Evolutionary conservation across 2,888 invertebrate species (phyloP).

Genomic region (Epistrophe eligans): DNA sequence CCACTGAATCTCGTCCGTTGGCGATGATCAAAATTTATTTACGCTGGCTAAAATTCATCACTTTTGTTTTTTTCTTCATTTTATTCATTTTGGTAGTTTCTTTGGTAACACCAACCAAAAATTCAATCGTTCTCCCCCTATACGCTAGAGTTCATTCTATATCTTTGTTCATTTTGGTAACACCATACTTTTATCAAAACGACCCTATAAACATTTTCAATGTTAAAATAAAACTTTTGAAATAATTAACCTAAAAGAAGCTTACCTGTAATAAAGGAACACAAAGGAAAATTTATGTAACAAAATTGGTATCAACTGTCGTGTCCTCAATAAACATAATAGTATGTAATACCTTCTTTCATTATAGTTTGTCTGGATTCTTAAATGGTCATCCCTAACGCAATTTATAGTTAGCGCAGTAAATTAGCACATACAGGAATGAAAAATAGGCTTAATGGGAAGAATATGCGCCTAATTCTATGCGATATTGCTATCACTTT

Average conservation of each 20-base stretch:
- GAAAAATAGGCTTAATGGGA: neutral
- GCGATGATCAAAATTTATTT: too few species aligned
- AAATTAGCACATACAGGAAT: conserved; percentile 14
- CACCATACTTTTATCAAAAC: too few species aligned
- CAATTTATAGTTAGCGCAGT: conserved; percentile 54
- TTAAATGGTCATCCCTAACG: conserved; percentile 56
- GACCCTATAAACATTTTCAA: too few species aligned
- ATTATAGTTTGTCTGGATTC: conserved; percentile 33
- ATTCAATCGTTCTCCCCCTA: too few species aligned
- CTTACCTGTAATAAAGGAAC: neutral
- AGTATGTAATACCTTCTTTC: conserved; percentile 10
- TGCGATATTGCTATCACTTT: conserved; percentile 15
- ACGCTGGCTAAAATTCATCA: too few species aligned
- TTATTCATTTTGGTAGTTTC: too few species aligned
- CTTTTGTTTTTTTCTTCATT: too few species aligned
- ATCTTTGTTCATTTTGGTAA: too few species aligned
- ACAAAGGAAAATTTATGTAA: conserved; percentile 39
- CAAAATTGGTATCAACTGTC: conserved; percentile 6
- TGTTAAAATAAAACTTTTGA: too few species aligned
- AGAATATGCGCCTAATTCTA: neutral
- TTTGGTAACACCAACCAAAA: too few species aligned
- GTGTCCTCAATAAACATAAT: conserved; percentile 41
- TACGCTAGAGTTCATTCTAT: too few species aligned
- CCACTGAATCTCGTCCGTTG: too few species aligned
- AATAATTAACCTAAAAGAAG: neutral